Percentiles rank a stretch among this genome's conserved stretches.
Conservation (phyloP, 2,888 invertebrate species). For the Cataglyphis rosenhaueri region DNA sequence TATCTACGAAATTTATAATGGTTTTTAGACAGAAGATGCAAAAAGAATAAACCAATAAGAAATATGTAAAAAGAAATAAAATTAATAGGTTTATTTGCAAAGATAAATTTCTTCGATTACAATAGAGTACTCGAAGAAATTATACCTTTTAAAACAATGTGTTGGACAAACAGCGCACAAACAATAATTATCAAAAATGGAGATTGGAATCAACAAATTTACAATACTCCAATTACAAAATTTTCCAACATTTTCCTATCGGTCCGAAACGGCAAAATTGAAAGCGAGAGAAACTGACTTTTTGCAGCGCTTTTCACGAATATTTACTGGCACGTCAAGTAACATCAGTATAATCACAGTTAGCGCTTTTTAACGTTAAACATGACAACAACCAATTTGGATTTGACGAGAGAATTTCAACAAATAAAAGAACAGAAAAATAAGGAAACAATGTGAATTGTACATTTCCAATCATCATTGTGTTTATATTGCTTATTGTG, state of each 20-base stretch:
- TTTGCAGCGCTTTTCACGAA: constrained; percentile 44
- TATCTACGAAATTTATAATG: neutral
- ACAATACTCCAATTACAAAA: neutral
- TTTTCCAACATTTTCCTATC: neutral
- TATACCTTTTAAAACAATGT: neutral
- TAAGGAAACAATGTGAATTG: constrained; percentile 6
- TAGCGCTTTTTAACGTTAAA: constrained; percentile 45
- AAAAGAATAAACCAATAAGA: neutral
- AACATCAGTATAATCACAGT: constrained; percentile 63
- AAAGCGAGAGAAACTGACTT: constrained; percentile 19
- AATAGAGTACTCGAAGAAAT: neutral
- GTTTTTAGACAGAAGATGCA: neutral
- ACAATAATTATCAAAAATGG: neutral
- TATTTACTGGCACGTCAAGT: constrained; percentile 37
- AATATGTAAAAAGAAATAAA: neutral
- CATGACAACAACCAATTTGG: constrained; percentile 58
- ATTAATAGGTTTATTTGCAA: neutral
- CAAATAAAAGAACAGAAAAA: constrained; percentile 40
- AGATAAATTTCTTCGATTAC: neutral
- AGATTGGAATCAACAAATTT: neutral
- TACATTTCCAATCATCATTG: constrained; percentile 7
- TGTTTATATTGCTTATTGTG: neutral
- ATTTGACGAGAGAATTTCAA: constrained; percentile 59
- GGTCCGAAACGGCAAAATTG: neutral
- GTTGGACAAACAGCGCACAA: neutral